These are phyloP conservation scores for Chromoteleia sp. DNA, from an alignment of 2,888 invertebrate genomes.

Conservation along the genomic window DNA sequence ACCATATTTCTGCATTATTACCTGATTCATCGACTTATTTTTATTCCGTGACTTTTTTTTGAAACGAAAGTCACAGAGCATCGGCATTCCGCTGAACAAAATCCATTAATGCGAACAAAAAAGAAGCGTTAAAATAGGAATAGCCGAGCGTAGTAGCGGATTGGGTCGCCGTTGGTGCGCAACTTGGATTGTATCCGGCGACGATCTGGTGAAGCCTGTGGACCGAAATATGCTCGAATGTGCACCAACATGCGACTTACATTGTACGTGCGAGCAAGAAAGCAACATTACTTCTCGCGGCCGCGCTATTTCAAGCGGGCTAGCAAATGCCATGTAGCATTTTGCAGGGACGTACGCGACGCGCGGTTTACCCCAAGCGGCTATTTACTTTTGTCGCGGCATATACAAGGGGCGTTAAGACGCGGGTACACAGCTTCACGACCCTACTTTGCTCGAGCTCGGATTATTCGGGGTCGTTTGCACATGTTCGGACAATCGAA, in stretches of 20 bases:
- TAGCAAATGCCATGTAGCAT: conserved; percentile 57
- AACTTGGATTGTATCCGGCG: conserved; percentile 50
- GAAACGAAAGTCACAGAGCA: background rate
- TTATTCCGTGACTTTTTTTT: too few species aligned
- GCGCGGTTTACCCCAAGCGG: conserved; percentile 51
- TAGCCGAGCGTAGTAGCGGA: conserved; percentile 29
- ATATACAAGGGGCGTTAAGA: too few species aligned
- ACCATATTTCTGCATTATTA: too few species aligned
- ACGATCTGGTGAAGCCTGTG: conserved; percentile 63
- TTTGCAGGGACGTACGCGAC: conserved; percentile 63
- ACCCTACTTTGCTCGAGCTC: too few species aligned
- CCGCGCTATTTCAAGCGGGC: conserved; percentile 69
- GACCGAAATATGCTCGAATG: conserved; percentile 69
- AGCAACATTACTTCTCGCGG: conserved; percentile 52
- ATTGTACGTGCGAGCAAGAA: conserved; percentile 56
- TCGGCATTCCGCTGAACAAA: conserved; percentile 19
- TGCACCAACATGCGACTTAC: conserved; percentile 50
- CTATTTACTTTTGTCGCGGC: too few species aligned
- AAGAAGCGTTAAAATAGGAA: conserved; percentile 56
- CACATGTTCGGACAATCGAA: too few species aligned
- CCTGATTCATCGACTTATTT: too few species aligned
- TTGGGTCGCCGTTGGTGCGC: conserved; percentile 43
- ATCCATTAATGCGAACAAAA: conserved; percentile 36
- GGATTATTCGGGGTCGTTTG: too few species aligned
- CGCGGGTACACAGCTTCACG: too few species aligned